These are phyloP conservation scores for Coboldia fuscipes DNA, from an alignment of 1,140 invertebrate species.

Conservation along the genomic window DNA sequence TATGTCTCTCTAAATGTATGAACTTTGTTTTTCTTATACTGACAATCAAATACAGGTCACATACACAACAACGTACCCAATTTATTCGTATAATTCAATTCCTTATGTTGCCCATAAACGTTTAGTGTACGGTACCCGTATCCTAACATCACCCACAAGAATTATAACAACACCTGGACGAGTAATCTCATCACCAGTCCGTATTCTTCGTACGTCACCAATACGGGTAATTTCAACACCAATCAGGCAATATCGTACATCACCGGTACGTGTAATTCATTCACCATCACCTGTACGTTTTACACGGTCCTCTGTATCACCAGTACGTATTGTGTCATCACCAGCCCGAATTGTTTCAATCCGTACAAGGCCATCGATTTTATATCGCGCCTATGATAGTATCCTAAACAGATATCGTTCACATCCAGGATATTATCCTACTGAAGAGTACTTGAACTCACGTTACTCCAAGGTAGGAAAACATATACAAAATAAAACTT, in stretches of 20 bases:
- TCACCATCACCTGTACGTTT: conserved; percentile 17
- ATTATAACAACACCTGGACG: background rate
- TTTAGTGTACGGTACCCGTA: conserved; percentile 19
- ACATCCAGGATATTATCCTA: conserved; percentile 38
- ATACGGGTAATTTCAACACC: conserved; percentile 13
- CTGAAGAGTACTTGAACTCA: conserved; percentile 54
- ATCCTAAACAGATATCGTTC: conserved; percentile 39
- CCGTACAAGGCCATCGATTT: conserved; percentile 40
- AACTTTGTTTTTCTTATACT: no score
- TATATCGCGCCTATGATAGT: conserved; percentile 46
- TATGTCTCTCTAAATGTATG: no score
- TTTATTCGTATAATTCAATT: conserved; percentile 20
- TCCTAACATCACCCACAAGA: background rate
- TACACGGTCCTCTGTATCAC: conserved; percentile 2
- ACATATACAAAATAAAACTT: no score
- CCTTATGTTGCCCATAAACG: conserved; percentile 41
- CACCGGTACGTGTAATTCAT: conserved; percentile 18
- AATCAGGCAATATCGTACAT: no score
- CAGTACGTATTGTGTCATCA: conserved; percentile 18
- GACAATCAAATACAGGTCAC: conserved; percentile 10
- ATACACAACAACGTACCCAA: conserved; percentile 20
- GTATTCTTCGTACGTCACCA: background rate
- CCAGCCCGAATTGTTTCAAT: conserved; percentile 33
- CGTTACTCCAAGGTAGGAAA: conserved; percentile 40
- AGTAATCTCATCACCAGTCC: background rate